Evolutionary conservation across 2,888 invertebrate species (phyloP), one percentile per base, ranked within the genome.

Genomic region (Drepanosiphum platanoidis): DNA sequence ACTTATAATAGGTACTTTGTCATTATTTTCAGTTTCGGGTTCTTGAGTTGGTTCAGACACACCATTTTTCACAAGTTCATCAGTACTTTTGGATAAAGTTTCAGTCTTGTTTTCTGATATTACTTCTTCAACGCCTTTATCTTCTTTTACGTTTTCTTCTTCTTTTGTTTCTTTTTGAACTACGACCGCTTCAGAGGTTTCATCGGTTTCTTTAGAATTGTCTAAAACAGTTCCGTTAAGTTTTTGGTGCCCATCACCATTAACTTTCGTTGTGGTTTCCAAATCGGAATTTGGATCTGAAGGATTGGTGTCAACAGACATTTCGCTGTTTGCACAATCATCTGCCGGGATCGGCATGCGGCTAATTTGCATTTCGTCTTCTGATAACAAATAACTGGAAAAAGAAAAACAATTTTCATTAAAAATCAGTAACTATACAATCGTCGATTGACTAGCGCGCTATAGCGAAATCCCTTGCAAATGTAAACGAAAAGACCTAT

Each of bases 361-460:
- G 39, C 84, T 84, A 68, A 84, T 84, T 84, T 84, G 84, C 84
- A 84, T 84, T 61, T 77, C 84, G 84, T 84, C 68, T 84, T 84
- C 68, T 58, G 30, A 4, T 1, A 22, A 13, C 15, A 30, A 52
- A 68, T 52, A 77, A 13, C 84, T 84, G 39, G 13, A 77, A 83
- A 77, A 39, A 46, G 39, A 52, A 66, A 74, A 0, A 27, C 46
- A 70, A 13, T 15, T 18, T 32, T 13, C 34, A 70, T 27, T 34
- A 36, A 27, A 52, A 9, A 4, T 3, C 3, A 27, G 0, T 61
- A 64, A 30, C n/a, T 13, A 13, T 30, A 27, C 27, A 11, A 64
- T 22, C 4, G 22, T 52, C 4, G 52, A 22, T 52, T 5, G 52
- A 52, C 2, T 22, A 22, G 52, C 52, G 5, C 4, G 22, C 3